Conservation (phyloP, 2,888 invertebrate genomes). For the Melanargia galathea region DNA sequence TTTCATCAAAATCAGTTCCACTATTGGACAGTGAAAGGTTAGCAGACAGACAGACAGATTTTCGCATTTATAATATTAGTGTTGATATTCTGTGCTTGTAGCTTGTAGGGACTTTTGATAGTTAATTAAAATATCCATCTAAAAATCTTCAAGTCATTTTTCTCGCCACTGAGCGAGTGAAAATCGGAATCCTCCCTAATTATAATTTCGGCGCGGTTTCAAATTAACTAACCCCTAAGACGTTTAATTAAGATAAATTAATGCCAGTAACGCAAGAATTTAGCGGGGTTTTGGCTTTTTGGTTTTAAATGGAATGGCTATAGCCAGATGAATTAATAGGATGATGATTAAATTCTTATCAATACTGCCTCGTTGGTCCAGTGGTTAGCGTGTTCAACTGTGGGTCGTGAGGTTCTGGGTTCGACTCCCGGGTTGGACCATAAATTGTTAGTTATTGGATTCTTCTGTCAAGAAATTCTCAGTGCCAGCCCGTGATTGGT, state of each 20-base stretch:
- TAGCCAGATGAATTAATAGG: neutral
- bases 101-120: neutral
- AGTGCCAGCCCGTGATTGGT: too few relatives aligned
- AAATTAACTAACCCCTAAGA: conserved; percentile 7
- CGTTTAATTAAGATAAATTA: conserved; percentile 6
- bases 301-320: neutral
- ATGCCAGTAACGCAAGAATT: neutral
- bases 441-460: too few relatives aligned
- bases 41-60: too few relatives aligned
- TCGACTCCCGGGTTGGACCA: too few relatives aligned
- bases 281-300: neutral
- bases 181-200: neutral
- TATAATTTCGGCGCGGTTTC: conserved; percentile 1
- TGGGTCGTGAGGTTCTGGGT: too few relatives aligned
- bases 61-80: too few relatives aligned
- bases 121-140: neutral
- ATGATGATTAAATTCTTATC: neutral
- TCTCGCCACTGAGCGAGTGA: neutral
- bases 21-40: too few relatives aligned
- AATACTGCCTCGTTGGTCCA: too few relatives aligned
- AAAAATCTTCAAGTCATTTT: neutral
- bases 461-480: too few relatives aligned
- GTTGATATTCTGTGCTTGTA: too few relatives aligned
- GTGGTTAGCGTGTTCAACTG: too few relatives aligned
- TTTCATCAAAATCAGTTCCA: too few relatives aligned